Percentiles rank a stretch among this genome's conserved stretches.
These are phyloP conservation scores for Girardinichthys multiradiatus DNA, from an alignment of 2,113 vertebrate genomes.

Conservation along the genomic window DNA sequence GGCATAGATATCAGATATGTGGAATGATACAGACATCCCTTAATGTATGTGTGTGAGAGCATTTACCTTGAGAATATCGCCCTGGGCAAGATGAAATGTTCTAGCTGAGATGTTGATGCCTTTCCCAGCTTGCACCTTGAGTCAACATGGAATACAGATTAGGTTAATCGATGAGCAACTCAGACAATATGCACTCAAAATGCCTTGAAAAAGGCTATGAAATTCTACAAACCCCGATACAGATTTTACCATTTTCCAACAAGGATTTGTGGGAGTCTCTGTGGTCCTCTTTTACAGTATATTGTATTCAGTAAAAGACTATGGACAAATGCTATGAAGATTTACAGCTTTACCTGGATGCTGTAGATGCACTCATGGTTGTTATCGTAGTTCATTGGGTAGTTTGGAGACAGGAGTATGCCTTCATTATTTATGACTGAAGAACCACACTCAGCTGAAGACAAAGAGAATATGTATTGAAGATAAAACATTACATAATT, in stretches of 20 bases:
- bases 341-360: slow-evolving; percentile 82
- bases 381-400: slow-evolving; percentile 84
- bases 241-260: background rate
- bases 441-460: slow-evolving; percentile 82
- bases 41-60: slow-evolving; percentile 12
- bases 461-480: slow-evolving; percentile 15
- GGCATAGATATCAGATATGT: background rate
- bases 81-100: slow-evolving; percentile 96
- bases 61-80: slow-evolving; percentile 86
- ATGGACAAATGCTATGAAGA: background rate
- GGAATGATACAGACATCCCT: background rate
- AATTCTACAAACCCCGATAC: background rate
- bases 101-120: slow-evolving; percentile 97
- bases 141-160: slow-evolving; percentile 27
- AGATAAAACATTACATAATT: too few species aligned
- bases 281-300: background rate
- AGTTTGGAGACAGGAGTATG: slow-evolving; percentile 84
- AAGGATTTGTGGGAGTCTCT: background rate
- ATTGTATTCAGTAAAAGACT: slow-evolving; percentile 2
- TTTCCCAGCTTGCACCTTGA: slow-evolving; percentile 93
- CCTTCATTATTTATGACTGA: slow-evolving; percentile 82
- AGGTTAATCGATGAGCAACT: slow-evolving; percentile 21
- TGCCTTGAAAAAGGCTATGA: background rate
- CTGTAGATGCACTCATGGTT: slow-evolving; percentile 98
- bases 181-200: slow-evolving; percentile 5